These are phyloP conservation scores for Pollenia angustigena DNA, from an alignment of 2,888 invertebrate species.

Conservation along the genomic window DNA sequence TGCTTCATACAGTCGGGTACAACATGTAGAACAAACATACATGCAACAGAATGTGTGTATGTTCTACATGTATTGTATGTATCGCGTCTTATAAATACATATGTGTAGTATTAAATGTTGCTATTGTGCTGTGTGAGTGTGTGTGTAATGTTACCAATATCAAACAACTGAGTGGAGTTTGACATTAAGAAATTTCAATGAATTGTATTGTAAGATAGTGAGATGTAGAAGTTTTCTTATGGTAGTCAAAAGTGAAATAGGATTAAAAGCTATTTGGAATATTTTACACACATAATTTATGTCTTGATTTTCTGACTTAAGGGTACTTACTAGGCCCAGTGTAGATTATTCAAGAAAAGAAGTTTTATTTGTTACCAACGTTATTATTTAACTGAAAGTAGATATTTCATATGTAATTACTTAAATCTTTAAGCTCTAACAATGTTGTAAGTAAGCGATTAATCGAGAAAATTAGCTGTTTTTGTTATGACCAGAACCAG, in stretches of 20 bases:
- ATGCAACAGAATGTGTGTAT: slow-evolving; percentile 1
- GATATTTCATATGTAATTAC: no score
- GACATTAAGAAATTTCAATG: slow-evolving; percentile 44
- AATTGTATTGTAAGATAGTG: slow-evolving; percentile 22
- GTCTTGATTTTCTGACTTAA: no score
- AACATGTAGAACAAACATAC: slow-evolving; percentile 32
- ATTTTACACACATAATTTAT: no score
- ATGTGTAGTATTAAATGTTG: slow-evolving; percentile 36
- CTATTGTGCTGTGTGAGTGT: neutral
- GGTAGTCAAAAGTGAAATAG: no score
- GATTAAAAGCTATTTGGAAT: neutral
- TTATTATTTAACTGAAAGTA: no score
- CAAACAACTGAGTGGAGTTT: slow-evolving; percentile 32
- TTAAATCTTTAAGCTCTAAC: no score
- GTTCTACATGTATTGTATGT: neutral
- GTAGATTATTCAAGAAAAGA: no score
- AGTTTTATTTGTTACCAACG: no score
- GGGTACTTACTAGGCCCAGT: no score
- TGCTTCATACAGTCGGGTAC: slow-evolving; percentile 51
- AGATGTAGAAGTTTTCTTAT: neutral
- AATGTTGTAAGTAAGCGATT: no score
- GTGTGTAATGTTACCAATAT: slow-evolving; percentile 52
- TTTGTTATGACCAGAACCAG: no score
- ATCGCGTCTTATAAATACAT: neutral
- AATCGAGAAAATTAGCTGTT: no score